A percentile compares a stretch with the other conserved stretches of the same genome.
Conservation (phyloP, 2,113 vertebrate species). For the Micronycteris hirsuta region DNA sequence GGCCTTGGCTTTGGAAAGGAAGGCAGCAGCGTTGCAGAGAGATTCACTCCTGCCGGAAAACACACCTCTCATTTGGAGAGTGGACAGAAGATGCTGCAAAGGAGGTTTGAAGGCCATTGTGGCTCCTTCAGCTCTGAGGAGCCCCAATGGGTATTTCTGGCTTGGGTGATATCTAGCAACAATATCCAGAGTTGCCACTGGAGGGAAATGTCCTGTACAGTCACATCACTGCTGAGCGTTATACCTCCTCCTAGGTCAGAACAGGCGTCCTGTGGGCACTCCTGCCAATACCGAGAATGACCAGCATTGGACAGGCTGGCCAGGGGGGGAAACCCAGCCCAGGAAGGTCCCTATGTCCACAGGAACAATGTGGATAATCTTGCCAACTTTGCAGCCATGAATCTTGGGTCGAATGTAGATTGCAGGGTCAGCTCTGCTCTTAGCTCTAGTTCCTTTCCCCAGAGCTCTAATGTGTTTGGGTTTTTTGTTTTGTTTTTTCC, state of each 20-base stretch:
- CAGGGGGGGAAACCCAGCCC: not conserved
- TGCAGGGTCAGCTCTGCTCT: not conserved
- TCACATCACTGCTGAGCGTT: not conserved
- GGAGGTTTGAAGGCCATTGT: not conserved
- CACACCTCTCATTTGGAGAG: not conserved
- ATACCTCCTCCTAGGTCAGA: not conserved
- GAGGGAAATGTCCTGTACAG: not conserved
- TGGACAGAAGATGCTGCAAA: not conserved
- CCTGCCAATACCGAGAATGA: not conserved
- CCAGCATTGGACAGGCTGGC: accelerated
- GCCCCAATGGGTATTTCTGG: not conserved
- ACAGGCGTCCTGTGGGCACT: not conserved
- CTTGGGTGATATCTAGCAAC: not conserved
- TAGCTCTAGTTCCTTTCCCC: not conserved
- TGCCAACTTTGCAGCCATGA: not conserved
- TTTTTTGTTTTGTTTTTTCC: too few species aligned
- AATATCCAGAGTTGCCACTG: not conserved
- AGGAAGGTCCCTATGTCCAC: not conserved
- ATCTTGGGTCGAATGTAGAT: not conserved
- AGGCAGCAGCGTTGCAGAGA: not conserved
- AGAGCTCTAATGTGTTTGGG: not conserved
- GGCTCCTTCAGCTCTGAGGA: not conserved
- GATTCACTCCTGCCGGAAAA: not conserved
- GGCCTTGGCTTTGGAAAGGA: not conserved
- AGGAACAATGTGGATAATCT: not conserved